Evolutionary conservation across 2,888 invertebrate genomes (phyloP), one percentile per base, ranked within the genome.

Genomic region (Lithophane socia): DNA sequence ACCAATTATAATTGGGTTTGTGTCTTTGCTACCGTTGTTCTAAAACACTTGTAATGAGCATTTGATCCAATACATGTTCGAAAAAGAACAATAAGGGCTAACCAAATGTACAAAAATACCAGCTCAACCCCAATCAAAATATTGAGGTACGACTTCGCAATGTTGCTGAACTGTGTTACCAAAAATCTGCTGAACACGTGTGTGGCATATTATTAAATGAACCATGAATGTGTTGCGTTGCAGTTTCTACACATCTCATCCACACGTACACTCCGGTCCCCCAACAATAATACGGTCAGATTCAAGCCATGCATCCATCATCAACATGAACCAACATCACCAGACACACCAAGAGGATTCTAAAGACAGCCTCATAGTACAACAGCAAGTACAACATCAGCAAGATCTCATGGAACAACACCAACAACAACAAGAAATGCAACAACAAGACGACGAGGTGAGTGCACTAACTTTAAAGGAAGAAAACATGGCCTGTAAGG

Each of bases 351-450:
- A 95, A 82, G 95, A 96, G 88, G 97, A 97, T 90, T 97, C 96
- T 79, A 96, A 96, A 90, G 96, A 97, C 90, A 96, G 96, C 91
- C 94, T 96, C 74, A 95, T 96, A 90, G 88, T 93, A 87, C 97
- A 96, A 88, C 96, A 96, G 44, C 96, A 96, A 91, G 95, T 95
- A 89, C 95, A 95, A 90, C 96, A 96, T 85, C 96, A 96, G 87
- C 95, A 96, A 87, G 95, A 96, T 87, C 93, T 96, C 90, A 93
- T 96, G 93, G 96, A 97, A 86, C 97, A 96, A 83, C 96, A 97
- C 73, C 96, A 96, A 82, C 95, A 95, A 75, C 89, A 90, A 86
- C 95, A 96, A 83, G 97, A 96, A 75, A 94, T 96, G 92, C 97
- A 96, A 85, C 94, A 94, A 87, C 96, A 96, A 85, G 96, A 97